A percentile compares a stretch with the other conserved stretches of the same genome.
Evolutionary conservation across 2,888 invertebrate species (phyloP).

Genomic region (Hemicrepidius hirtus): DNA sequence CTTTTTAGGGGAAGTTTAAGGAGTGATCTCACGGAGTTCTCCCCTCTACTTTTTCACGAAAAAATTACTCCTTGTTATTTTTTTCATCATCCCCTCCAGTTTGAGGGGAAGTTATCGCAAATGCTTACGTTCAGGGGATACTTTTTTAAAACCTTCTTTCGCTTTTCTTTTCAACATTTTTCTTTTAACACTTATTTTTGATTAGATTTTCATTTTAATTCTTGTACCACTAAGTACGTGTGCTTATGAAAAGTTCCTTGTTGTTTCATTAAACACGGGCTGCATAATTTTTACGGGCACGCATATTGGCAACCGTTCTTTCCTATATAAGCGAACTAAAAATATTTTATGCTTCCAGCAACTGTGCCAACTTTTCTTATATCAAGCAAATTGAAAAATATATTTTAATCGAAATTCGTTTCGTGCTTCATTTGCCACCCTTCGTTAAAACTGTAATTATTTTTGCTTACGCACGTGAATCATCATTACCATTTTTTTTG

Average conservation of each 20-base stretch:
- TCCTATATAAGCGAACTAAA: constrained; percentile 30
- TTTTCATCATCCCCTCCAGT: constrained; percentile 66
- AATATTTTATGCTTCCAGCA: constrained; percentile 32
- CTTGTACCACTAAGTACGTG: neutral
- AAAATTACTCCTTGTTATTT: constrained; percentile 69
- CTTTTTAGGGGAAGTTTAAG: constrained; percentile 66
- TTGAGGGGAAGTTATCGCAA: constrained; percentile 52
- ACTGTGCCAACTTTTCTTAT: constrained; percentile 37
- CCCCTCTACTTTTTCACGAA: constrained; percentile 66
- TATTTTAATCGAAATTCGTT: neutral
- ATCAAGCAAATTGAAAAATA: constrained; percentile 12
- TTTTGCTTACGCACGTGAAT: constrained; percentile 17
- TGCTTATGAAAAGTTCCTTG: neutral
- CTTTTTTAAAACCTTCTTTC: constrained; percentile 30
- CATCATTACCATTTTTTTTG: constrained; percentile 38
- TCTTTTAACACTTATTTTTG: neutral
- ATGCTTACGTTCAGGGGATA: constrained; percentile 43
- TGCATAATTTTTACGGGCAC: constrained; percentile 15
- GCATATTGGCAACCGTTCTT: constrained; percentile 36
- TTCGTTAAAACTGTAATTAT: neutral
- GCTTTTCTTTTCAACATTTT: constrained; percentile 12
- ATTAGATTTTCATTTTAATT: neutral
- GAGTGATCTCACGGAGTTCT: constrained; percentile 65
- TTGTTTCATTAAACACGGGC: neutral
- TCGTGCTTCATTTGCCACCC: neutral